Conservation (phyloP, 2,113 vertebrate genomes). For the Upupa epops region DNA sequence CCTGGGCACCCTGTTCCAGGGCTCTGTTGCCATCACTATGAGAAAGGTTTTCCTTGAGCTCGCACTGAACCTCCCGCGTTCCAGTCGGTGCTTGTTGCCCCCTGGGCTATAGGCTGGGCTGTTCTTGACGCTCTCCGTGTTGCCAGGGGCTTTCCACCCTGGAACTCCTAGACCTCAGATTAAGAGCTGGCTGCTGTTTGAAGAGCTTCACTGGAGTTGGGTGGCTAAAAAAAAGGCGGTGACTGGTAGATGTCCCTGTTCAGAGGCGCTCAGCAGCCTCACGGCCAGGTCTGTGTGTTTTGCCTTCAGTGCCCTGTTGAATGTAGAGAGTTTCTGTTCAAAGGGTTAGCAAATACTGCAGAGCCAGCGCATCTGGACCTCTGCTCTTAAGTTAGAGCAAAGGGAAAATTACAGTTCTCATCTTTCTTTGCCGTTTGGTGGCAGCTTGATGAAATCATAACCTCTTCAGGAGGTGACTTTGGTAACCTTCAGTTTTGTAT, state of each 20-base stretch:
- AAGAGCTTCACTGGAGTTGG: neutral
- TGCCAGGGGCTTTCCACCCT: neutral
- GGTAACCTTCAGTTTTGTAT: neutral
- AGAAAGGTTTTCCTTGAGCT: too few relatives aligned
- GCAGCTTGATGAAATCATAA: neutral
- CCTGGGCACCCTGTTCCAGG: too few relatives aligned
- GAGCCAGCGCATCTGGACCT: neutral
- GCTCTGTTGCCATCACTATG: too few relatives aligned
- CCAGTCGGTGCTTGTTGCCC: too few relatives aligned
- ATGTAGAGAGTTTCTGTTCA: neutral
- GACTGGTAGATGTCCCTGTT: rapidly evolving
- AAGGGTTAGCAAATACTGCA: neutral
- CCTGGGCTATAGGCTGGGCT: too few relatives aligned
- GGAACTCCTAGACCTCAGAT: rapidly evolving
- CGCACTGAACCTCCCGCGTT: too few relatives aligned
- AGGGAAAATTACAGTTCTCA: neutral
- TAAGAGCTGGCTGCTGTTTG: neutral
- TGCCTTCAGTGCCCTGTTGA: neutral
- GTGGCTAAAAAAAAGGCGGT: neutral
- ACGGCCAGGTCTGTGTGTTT: neutral
- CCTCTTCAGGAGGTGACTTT: neutral
- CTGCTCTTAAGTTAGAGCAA: neutral
- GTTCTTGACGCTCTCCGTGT: neutral
- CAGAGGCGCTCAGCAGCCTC: rapidly evolving
- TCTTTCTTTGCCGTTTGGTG: neutral